Evolutionary conservation across 2,888 invertebrate species (phyloP).

Genomic region (Tryphoninae sp.): DNA sequence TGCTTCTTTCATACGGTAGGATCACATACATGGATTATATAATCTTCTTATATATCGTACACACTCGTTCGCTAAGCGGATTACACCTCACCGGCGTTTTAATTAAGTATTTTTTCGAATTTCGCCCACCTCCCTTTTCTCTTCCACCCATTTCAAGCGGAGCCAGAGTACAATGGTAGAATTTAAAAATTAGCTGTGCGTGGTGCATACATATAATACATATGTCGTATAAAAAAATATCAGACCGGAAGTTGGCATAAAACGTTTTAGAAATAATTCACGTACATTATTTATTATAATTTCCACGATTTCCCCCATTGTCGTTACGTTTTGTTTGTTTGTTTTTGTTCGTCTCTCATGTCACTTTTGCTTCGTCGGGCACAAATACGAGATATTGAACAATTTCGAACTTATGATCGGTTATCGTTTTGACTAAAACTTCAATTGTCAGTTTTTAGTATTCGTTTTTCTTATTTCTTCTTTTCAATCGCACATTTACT

Average conservation of each 20-base stretch:
- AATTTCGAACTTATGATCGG: constrained; percentile 14
- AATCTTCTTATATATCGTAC: constrained; percentile 60
- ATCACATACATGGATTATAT: constrained; percentile 73
- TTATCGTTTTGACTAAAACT: constrained; percentile 32
- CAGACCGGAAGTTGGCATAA: constrained; percentile 60
- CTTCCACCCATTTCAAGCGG: neutral
- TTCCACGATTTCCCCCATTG: constrained; percentile 53
- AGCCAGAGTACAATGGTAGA: constrained; percentile 27
- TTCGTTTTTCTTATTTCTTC: neutral
- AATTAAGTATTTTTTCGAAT: constrained; percentile 36
- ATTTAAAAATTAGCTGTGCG: constrained; percentile 63
- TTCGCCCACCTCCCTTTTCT: neutral
- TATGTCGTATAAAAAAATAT: constrained; percentile 66
- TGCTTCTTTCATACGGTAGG: constrained; percentile 62
- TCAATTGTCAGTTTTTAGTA: constrained; percentile 8
- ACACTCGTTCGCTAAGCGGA: constrained; percentile 43
- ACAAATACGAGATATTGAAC: neutral
- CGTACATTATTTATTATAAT: constrained; percentile 31
- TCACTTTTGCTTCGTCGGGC: constrained; percentile 26
- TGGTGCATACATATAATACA: constrained; percentile 59
- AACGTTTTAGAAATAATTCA: constrained; percentile 56
- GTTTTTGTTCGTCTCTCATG: constrained; percentile 22
- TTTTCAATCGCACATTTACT: neutral
- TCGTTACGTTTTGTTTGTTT: constrained; percentile 23
- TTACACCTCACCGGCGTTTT: constrained; percentile 30